Base-by-base conservation (phyloP, 1,140 invertebrate species). In the Microplitis mediator region DNA sequence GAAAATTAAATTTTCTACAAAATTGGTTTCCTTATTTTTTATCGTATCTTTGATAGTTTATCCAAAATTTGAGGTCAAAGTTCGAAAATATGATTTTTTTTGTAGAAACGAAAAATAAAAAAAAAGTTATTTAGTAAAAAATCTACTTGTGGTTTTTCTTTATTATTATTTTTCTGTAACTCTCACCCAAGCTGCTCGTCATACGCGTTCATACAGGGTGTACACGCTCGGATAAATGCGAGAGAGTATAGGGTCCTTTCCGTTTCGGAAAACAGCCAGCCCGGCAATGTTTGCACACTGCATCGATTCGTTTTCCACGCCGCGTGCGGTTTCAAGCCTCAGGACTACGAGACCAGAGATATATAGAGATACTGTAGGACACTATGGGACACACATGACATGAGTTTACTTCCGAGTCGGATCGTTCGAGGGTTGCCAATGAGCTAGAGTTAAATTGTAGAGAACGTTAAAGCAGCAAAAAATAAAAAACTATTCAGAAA, bases 261-360 rank as follows among this genome's bases (percentile, higher is more conserved):
- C 82, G 81, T 84, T 83, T 83, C 81, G 81, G 79, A 76, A 84
- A 83, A 82, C 83, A 83, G 76, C 77, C 73, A 73, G 75, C 60
- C 56, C 39, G 56, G 34, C 58, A 69, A 74, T 74, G 72, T 74
- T 74, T 74, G 61, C 68, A 74, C 73, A 58, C 70, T 72, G 74
- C 70, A 75, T 72, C 67, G 73, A 74, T 71, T 71, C 52, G 60
- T 63, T 74, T 74, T 74, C 67, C 67, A 74, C 66, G 58, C 51
- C 61, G 54, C 50, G 67, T 68, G 71, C 71, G 66, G 74, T 73
- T 75, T 70, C 9, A 70, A 73, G 61, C 56, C 56, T 67, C 39
- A 34, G 63, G 3, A 56, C 14, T 16, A 58, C 63, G 60, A 62
- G 60, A 62, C 60, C 39, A 14, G 51, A 51, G 45, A 58, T 23